Conservation (phyloP, 2,888 invertebrate species). For the Diplolepis rosae region DNA sequence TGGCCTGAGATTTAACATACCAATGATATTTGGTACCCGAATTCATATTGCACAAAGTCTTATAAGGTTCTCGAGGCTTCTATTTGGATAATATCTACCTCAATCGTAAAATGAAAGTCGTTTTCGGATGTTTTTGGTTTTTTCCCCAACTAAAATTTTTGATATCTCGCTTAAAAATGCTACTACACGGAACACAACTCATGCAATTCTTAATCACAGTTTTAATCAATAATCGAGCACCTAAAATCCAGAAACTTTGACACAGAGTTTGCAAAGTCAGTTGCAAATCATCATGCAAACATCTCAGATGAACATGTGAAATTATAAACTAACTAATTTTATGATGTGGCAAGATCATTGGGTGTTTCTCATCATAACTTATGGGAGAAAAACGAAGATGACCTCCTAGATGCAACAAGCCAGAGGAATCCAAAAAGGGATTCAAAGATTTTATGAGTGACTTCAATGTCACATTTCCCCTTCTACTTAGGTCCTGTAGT, state of each 20-base stretch:
- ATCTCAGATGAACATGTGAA: background rate
- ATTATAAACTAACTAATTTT: background rate
- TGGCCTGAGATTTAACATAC: too few relatives aligned
- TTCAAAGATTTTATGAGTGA: background rate
- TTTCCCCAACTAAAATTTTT: too few relatives aligned
- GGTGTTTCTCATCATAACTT: background rate
- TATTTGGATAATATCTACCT: too few relatives aligned
- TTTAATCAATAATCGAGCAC: too few relatives aligned
- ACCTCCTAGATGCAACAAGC: background rate
- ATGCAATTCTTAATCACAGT: too few relatives aligned
- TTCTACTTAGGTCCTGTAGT: background rate
- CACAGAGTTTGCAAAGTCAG: background rate
- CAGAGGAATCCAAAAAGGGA: background rate
- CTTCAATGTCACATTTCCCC: background rate
- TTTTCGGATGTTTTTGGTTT: too few relatives aligned
- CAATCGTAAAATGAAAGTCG: too few relatives aligned
- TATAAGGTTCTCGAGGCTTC: too few relatives aligned
- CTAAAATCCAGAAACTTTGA: background rate
- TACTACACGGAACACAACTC: too few relatives aligned
- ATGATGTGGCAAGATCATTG: background rate
- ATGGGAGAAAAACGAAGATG: background rate
- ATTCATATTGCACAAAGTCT: too few relatives aligned
- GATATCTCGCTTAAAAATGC: too few relatives aligned
- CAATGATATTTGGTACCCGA: too few relatives aligned
- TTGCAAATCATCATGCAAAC: background rate